Conservation (phyloP, 2,888 invertebrate species). For the Hydrotaea diabolus region DNA sequence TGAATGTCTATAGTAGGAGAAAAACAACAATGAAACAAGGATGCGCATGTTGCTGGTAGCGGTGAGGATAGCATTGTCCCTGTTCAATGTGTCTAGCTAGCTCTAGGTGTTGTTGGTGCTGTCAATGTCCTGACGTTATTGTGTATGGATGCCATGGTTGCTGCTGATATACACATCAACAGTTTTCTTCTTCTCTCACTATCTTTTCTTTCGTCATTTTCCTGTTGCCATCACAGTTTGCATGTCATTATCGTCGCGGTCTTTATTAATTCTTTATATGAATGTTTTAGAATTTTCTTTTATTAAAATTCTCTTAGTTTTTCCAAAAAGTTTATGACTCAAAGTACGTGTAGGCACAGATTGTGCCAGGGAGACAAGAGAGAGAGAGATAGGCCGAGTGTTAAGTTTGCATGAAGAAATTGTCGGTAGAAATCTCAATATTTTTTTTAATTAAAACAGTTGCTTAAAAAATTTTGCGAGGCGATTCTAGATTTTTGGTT, state of each 20-base stretch:
- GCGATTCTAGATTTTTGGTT: too few relatives aligned
- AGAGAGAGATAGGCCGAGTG: background rate
- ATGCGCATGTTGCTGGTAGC: background rate
- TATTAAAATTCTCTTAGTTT: background rate
- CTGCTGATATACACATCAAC: background rate
- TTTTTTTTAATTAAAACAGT: background rate
- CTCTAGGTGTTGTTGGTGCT: background rate
- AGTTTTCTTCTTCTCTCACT: background rate
- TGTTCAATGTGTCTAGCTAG: background rate
- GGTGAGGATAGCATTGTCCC: background rate
- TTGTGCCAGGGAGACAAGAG: background rate
- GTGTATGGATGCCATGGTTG: background rate
- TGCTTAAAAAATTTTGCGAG: too few relatives aligned
- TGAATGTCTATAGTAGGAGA: background rate
- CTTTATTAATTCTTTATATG: too few relatives aligned
- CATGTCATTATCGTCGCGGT: too few relatives aligned
- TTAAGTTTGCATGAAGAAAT: background rate
- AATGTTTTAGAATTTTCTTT: conserved; percentile 1
- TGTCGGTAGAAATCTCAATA: background rate
- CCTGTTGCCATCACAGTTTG: too few relatives aligned
- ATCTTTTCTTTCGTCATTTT: background rate
- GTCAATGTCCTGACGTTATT: background rate
- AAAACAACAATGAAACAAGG: background rate
- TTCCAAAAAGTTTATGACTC: background rate
- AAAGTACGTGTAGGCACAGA: background rate